Base-by-base conservation (phyloP, 2,797 vertebrate genomes). In the Tinamus major region DNA sequence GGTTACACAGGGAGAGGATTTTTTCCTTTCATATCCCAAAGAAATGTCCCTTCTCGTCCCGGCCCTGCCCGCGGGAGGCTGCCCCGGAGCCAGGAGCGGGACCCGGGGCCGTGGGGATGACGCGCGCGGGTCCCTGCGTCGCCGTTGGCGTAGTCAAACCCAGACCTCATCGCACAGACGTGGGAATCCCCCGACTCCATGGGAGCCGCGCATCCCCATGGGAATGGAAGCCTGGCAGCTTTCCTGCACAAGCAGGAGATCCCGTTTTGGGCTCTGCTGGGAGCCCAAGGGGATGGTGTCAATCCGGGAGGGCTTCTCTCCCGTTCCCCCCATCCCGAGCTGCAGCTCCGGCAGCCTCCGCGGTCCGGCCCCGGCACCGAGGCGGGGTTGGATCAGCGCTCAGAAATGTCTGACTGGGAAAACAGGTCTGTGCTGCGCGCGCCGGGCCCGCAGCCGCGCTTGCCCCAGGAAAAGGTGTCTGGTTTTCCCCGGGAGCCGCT, bases 351-450 rank as follows among this genome's bases (percentile, higher is more conserved):
- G 20, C 15, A 37, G 61, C 68, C 71, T 48, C 13, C 89, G 33
- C 10, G 69, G 67, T 10, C 61, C 37, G 51, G 51, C 68, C 46
- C 19, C 4, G 1, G 81, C 72, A 1, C 3, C 4, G 39, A 31
- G 61, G 87, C 10, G 51, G 61, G 0, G 8, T 37, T 14, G 70
- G 76, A 83, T 91, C 49, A 1, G 69, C 0, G 14, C 61, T 12
- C 44, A 77, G 91, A 75, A 78, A 77, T 8, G 19, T 37, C 89
- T 29, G 6, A 92, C 91, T 62, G 89, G 96, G 94, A 65, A 1
- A 94, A 94, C 85, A 46, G 94, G 95, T 94, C 95, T 72, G 59
- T 33, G 35, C 8, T 51, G 59, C 31, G 26, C 33, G 4, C 13
- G 7, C 53, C 59, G 90, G 90, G 87, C 61, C 2, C 29, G 0